A percentile compares a stretch with the other conserved stretches of the same genome.
These are phyloP conservation scores for Aythya fuligula DNA, from an alignment of 2,797 vertebrate genomes.

Conservation along the genomic window DNA sequence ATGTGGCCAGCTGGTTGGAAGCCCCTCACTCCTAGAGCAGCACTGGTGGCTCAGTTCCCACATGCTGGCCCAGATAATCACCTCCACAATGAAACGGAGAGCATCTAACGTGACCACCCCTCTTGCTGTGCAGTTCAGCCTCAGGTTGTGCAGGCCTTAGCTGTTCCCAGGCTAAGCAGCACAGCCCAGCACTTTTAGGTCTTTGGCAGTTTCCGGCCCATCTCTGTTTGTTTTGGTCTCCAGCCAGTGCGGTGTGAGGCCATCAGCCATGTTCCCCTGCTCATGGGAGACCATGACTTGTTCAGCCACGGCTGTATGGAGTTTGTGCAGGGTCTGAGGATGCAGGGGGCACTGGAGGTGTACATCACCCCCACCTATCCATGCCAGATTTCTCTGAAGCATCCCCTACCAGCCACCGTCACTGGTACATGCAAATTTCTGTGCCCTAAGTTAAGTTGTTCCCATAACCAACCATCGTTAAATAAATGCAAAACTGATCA, in stretches of 20 bases:
- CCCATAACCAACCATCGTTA: background rate
- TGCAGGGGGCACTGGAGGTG: background rate
- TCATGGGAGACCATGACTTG: background rate
- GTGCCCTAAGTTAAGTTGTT: background rate
- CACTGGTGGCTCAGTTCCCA: accelerated
- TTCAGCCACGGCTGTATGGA: background rate
- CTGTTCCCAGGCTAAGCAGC: background rate
- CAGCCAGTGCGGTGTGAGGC: background rate
- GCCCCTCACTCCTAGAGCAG: background rate
- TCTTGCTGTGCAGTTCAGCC: background rate
- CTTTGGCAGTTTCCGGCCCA: background rate
- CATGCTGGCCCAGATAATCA: accelerated
- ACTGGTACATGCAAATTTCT: background rate
- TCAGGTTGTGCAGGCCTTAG: background rate
- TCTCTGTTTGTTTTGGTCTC: background rate
- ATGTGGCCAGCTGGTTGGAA: accelerated
- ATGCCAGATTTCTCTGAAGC: background rate
- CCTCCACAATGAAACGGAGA: background rate
- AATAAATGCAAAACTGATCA: background rate
- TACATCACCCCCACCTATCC: background rate
- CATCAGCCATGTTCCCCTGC: background rate
- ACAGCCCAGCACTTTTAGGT: background rate
- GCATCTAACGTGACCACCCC: background rate
- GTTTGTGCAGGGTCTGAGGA: background rate
- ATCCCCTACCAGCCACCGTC: background rate